Evolutionary conservation across 2,797 vertebrate species (phyloP).

Genomic region (Eospalax fontanierii): DNA sequence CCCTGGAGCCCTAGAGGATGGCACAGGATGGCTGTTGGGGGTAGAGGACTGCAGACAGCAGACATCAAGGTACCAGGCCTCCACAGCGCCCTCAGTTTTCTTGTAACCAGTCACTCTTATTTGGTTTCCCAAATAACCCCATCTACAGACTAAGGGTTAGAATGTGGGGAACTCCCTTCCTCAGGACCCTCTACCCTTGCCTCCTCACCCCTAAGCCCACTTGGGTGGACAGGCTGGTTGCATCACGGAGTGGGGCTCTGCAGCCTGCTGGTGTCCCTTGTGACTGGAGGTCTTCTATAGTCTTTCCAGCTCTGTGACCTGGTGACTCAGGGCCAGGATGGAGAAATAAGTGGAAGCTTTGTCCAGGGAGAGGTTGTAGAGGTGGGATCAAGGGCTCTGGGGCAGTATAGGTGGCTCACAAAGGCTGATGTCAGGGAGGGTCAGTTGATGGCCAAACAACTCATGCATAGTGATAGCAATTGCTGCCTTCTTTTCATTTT

Average conservation of each 20-base stretch:
- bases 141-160: neutral
- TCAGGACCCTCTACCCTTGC: no score
- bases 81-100: no score
- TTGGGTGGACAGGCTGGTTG: neutral
- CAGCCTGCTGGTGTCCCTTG: neutral
- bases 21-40: no score
- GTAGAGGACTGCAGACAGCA: no score
- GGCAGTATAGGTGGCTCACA: neutral
- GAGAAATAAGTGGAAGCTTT: neutral
- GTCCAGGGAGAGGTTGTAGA: neutral
- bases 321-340: neutral
- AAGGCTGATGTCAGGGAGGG: neutral
- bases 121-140: no score
- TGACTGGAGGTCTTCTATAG: neutral
- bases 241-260: neutral
- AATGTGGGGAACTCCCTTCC: neutral
- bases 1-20: no score
- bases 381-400: neutral
- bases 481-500: neutral
- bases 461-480: neutral
- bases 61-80: no score
- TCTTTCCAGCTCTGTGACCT: neutral
- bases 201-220: neutral
- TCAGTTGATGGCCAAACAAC: neutral
- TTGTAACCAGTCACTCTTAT: no score